Conservation (phyloP, 2,888 invertebrate species). For the Caenorhabditis virilis region DNA sequence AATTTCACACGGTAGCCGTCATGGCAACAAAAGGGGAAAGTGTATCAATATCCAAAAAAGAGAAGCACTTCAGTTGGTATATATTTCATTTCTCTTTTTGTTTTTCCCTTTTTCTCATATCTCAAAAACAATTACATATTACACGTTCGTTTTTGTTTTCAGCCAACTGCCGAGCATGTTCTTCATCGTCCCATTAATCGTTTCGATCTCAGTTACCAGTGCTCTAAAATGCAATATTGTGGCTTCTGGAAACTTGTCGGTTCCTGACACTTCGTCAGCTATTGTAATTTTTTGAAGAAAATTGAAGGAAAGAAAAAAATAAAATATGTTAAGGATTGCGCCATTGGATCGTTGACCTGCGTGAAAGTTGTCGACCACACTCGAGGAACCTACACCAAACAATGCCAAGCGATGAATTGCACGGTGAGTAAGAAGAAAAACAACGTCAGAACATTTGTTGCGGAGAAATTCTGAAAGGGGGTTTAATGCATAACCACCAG, state of each 20-base stretch:
- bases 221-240: constrained; percentile 31
- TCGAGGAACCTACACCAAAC: constrained; percentile 36
- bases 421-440: constrained; percentile 15
- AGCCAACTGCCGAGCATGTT: too few species aligned
- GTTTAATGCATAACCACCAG: background rate
- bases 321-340: constrained; percentile 34
- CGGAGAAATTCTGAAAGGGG: background rate
- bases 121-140: too few species aligned
- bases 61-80: too few species aligned
- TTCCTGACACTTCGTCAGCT: constrained; percentile 15
- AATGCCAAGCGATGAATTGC: constrained; percentile 39
- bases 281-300: background rate
- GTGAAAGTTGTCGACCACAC: constrained; percentile 34
- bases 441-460: too few species aligned
- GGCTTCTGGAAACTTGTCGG: constrained; percentile 21
- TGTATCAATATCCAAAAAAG: too few species aligned
- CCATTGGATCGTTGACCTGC: constrained; percentile 26
- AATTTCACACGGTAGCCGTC: too few species aligned
- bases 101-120: background rate
- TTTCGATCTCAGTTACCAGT: constrained; percentile 3
- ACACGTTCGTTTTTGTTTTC: too few species aligned
- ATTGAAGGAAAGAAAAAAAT: too few species aligned
- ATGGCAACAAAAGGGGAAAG: too few species aligned
- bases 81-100: background rate
- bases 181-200: constrained; percentile 5